phyloP scores from a whole-genome alignment of 2,888 invertebrate species.

The Ernsta delagoae region DNA sequence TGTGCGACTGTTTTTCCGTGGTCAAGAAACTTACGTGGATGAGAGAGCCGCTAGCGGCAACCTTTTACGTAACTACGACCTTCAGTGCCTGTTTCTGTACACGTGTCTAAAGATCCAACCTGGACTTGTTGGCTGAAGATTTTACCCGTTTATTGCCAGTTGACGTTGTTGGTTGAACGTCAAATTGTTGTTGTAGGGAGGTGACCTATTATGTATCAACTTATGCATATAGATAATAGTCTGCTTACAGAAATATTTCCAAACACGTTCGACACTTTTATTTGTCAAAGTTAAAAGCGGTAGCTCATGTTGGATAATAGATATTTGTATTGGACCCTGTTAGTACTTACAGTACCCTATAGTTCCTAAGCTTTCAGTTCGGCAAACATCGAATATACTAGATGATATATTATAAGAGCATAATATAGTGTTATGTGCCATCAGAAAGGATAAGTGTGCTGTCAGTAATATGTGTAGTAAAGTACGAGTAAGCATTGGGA shows the following conservation, averaged over 20 bases:
- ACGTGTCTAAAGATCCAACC: conserved; percentile 20
- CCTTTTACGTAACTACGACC: conserved; percentile 43
- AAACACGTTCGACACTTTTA: not conserved
- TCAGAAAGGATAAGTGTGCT: not conserved
- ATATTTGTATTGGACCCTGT: not conserved
- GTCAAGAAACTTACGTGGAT: conserved; percentile 63
- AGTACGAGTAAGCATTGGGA: not conserved
- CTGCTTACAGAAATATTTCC: no score
- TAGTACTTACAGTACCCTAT: no score
- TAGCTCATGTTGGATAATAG: not conserved
- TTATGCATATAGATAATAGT: not conserved
- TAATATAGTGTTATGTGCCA: not conserved
- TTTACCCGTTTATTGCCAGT: conserved; percentile 22
- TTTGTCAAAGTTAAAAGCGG: not conserved
- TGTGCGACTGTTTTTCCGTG: conserved; percentile 46
- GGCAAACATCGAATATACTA: no score
- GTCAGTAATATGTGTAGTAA: not conserved
- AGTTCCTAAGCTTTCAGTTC: no score
- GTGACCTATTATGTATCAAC: not conserved
- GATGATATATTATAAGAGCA: no score
- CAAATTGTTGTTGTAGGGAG: conserved; percentile 8
- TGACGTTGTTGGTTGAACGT: not conserved
- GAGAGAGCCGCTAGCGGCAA: conserved; percentile 39
- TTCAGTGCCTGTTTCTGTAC: conserved; percentile 37
- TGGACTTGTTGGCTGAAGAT: conserved; percentile 22